Conservation (phyloP, 2,888 invertebrate genomes). For the Trachelus troglodyta region DNA sequence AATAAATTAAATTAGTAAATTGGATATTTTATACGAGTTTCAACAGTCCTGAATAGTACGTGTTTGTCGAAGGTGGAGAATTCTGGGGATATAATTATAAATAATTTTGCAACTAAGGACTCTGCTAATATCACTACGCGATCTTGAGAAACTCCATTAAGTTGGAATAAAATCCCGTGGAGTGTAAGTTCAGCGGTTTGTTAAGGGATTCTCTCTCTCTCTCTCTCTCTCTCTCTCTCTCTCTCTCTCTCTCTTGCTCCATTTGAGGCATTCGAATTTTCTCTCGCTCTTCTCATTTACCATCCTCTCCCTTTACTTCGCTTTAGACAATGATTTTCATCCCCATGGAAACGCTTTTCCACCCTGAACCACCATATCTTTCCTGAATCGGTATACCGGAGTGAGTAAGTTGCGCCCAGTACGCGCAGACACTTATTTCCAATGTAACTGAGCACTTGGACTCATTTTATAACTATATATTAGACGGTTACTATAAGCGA, state of each 20-base stretch:
- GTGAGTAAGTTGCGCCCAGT: background rate
- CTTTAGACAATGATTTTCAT: slow-evolving; percentile 13
- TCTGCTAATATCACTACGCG: background rate
- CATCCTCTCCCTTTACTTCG: slow-evolving; percentile 3
- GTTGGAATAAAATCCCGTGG: slow-evolving; percentile 60
- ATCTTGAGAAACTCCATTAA: slow-evolving; percentile 51
- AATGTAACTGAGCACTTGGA: background rate
- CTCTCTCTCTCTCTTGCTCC: slow-evolving; percentile 5
- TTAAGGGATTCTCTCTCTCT: slow-evolving; percentile 44
- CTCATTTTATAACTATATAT: background rate
- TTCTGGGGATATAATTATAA: background rate
- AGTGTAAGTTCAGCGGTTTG: slow-evolving; percentile 62
- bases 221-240: slow-evolving; percentile 12
- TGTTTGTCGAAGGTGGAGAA: background rate
- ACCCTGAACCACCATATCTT: background rate
- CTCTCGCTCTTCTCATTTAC: slow-evolving; percentile 4
- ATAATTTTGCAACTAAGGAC: background rate
- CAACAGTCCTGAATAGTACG: background rate
- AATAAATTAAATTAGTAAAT: background rate
- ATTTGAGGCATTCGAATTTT: background rate
- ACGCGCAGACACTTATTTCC: background rate
- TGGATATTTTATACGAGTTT: background rate
- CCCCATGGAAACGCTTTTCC: background rate
- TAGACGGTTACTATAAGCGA: background rate
- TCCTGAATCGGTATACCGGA: background rate